phyloP scores from a whole-genome alignment of 2,797 vertebrate species.

The Brachyrhaphis roseni region DNA sequence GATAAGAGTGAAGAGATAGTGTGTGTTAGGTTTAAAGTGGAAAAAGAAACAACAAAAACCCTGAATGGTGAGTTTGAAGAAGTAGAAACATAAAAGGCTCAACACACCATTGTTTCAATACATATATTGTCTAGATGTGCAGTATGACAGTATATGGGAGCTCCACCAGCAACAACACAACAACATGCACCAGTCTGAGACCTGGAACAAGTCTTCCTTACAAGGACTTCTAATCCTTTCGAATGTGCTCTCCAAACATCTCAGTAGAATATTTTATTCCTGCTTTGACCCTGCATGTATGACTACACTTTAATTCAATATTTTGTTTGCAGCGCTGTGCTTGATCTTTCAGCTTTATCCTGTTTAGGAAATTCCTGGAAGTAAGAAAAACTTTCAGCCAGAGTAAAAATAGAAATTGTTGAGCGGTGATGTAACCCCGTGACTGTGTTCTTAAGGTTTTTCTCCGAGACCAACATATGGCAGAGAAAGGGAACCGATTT shows the following conservation, averaged over 20 bases:
- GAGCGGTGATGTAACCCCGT: constrained; percentile 75
- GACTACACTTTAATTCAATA: constrained; percentile 45
- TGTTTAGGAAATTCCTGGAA: constrained; percentile 79
- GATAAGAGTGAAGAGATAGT: not conserved
- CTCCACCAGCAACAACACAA: not conserved
- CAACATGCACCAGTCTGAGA: constrained; percentile 4
- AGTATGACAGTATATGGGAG: not conserved
- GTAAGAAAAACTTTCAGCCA: constrained; percentile 69
- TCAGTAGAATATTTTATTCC: constrained; percentile 38
- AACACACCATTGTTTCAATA: constrained; percentile 2
- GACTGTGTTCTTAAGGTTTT: constrained; percentile 67
- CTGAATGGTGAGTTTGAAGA: not conserved
- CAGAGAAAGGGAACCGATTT: constrained; percentile 72
- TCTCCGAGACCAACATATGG: constrained; percentile 64
- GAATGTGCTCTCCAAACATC: constrained; percentile 33
- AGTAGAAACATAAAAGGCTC: not conserved
- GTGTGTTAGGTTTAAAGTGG: not conserved
- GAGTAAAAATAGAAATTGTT: constrained; percentile 82
- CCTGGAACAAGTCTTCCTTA: constrained; percentile 22
- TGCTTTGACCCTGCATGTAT: constrained; percentile 41
- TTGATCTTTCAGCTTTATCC: constrained; percentile 65
- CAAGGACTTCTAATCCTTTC: constrained; percentile 13
- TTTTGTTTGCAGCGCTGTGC: constrained; percentile 27
- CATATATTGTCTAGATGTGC: not conserved
- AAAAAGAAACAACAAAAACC: not conserved